Evolutionary conservation across 2,888 invertebrate genomes (phyloP), one percentile per base, ranked within the genome.

Genomic region (Noctua comes): DNA sequence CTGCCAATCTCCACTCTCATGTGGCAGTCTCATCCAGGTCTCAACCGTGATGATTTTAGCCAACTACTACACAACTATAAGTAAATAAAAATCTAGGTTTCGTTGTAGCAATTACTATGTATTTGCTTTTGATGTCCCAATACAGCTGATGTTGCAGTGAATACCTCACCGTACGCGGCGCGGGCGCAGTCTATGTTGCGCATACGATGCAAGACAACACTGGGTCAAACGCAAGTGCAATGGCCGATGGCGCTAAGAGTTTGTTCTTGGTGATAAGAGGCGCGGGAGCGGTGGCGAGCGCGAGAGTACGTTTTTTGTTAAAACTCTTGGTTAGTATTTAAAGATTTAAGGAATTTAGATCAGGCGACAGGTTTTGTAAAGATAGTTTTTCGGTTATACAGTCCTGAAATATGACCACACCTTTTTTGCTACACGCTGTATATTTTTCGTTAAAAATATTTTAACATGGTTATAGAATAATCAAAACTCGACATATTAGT

Each of bases 141-240:
- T 62, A 70, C 66, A 84, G 66, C 21, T 64, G 31, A 21, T 64
- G 64, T 66, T 71, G 65, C 69, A 51, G 21, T 24, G 66, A 84
- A 79, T 81, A 54, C 70, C 5, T 81, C 10, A 71, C 54, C 59
- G 79, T 84, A 69, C 31, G 40, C 51, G 5, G 59, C 46, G 54
- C 43, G 2, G 54, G 57, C 57, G 76, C 76, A 77, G 76, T 51
- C 36, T 83, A 66, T 27, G 64, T 83, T 80, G 80, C 79, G 54
- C 36, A 84, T 59, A 31, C 80, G 79, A 68, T 68, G 65, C 66
- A 74, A 74, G 46, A 27, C 31, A 78, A 48, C 78, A 80, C 78
- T 80, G 51, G 80, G 80, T 80, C 84, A 84, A 54, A 79, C 36
- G 43, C 43, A 66, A 66, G 84, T 79, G 84, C 84, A 80, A 84